These are phyloP conservation scores for Whitmania pigra DNA, from an alignment of 1,140 invertebrate species.

Conservation along the genomic window DNA sequence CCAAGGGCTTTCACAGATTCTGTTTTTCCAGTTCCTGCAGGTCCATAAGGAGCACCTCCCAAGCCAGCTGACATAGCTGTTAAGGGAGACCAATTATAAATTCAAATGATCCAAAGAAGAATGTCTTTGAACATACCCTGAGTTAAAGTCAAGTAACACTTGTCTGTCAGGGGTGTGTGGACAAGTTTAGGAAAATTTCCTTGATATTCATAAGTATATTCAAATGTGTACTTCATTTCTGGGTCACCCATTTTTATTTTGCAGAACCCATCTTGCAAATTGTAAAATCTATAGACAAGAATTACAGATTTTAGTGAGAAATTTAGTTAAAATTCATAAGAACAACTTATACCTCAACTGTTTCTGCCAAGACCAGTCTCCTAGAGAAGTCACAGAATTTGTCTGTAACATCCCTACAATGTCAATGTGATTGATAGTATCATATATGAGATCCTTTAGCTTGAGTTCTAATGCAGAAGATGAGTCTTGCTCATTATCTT, in stretches of 20 bases:
- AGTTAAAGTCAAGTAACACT: constrained; percentile 85
- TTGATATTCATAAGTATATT: constrained; percentile 94
- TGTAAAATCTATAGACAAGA: constrained; percentile 14
- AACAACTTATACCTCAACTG: constrained; percentile 68
- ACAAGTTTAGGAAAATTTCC: constrained; percentile 81
- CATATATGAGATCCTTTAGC: constrained; percentile 67
- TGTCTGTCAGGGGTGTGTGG: constrained; percentile 80
- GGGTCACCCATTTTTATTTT: constrained; percentile 63
- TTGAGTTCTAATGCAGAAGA: constrained; percentile 44
- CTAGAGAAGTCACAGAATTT: constrained; percentile 50
- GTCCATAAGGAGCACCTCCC: constrained; percentile 97
- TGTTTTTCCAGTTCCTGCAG: constrained; percentile 92
- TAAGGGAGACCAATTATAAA: too few species aligned
- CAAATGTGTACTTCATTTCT: constrained; percentile 51
- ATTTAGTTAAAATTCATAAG: not conserved
- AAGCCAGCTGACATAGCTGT: constrained; percentile 80
- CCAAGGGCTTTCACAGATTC: constrained; percentile 92
- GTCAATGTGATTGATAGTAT: constrained; percentile 77
- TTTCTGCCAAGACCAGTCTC: constrained; percentile 85
- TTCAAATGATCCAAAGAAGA: not conserved
- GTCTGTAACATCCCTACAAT: constrained; percentile 65
- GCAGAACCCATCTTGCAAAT: constrained; percentile 30
- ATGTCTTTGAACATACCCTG: constrained; percentile 48
- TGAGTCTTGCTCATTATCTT: constrained; percentile 28
- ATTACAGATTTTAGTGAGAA: not conserved